Evolutionary conservation across 2,113 vertebrate species (phyloP).

Genomic region (Pelusios castaneus): DNA sequence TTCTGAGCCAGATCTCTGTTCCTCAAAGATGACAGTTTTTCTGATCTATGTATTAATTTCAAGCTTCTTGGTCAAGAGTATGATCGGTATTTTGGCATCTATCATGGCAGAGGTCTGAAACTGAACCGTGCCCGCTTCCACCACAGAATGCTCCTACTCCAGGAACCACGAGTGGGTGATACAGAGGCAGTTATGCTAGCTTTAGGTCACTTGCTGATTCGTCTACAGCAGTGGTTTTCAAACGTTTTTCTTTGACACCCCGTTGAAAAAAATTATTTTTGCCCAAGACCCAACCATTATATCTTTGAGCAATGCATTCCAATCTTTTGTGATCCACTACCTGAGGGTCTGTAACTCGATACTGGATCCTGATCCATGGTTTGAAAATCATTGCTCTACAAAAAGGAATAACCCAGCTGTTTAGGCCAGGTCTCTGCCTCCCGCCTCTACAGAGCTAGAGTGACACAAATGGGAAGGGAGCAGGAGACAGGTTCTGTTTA

Average conservation of each 20-base stretch:
- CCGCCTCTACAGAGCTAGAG: background rate
- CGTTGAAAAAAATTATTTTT: no score
- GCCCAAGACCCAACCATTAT: no score
- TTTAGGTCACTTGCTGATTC: background rate
- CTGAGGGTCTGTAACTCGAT: no score
- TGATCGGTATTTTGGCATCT: background rate
- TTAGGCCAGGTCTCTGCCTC: background rate
- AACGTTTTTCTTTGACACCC: no score
- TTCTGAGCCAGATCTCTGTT: background rate
- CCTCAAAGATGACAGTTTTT: background rate
- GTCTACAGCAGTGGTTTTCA: no score
- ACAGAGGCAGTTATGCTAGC: background rate
- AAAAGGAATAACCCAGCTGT: background rate
- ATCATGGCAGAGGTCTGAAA: background rate
- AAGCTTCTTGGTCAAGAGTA: background rate
- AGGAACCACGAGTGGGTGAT: background rate
- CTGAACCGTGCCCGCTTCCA: background rate
- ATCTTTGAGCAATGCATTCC: no score
- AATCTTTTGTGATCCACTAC: no score
- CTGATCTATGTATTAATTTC: background rate
- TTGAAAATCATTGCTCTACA: no score
- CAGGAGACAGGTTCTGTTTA: background rate
- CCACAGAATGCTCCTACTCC: fast-evolving
- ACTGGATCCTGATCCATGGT: no score
- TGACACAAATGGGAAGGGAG: background rate